Conservation (phyloP, 2,888 invertebrate genomes). For the Epinotia ramella region DNA sequence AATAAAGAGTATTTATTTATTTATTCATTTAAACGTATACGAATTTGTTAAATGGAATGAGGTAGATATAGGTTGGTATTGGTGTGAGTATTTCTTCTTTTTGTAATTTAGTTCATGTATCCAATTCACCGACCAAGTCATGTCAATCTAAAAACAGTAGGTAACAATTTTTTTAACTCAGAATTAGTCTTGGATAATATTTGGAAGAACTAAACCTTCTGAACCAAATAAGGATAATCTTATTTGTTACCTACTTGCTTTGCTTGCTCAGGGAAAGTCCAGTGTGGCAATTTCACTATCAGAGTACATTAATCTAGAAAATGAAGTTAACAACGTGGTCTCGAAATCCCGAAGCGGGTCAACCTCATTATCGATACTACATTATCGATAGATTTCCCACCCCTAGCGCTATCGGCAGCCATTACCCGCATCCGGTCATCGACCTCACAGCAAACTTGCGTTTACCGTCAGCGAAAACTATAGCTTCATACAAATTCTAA, state of each 20-base stretch:
- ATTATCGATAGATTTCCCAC: conserved; percentile 49
- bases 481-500: conserved; percentile 3
- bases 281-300: background rate
- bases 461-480: conserved; percentile 17
- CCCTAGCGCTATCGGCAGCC: conserved; percentile 59
- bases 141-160: background rate
- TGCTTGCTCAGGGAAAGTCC: background rate
- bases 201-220: background rate
- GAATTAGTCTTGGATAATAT: background rate
- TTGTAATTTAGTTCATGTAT: no score
- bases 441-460: conserved; percentile 21
- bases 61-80: no score
- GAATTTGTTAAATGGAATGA: no score
- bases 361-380: conserved; percentile 35
- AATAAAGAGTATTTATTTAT: no score
- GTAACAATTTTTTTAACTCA: no score
- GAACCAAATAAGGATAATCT: background rate
- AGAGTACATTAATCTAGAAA: conserved; percentile 47
- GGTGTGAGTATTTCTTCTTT: no score
- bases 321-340: conserved; percentile 34
- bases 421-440: conserved; percentile 51
- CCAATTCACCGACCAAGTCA: no score
- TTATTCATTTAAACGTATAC: no score
- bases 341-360: conserved; percentile 28
- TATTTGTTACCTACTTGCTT: background rate